Evolutionary conservation across 2,888 invertebrate species (phyloP).

Genomic region (Adineta ricciae): DNA sequence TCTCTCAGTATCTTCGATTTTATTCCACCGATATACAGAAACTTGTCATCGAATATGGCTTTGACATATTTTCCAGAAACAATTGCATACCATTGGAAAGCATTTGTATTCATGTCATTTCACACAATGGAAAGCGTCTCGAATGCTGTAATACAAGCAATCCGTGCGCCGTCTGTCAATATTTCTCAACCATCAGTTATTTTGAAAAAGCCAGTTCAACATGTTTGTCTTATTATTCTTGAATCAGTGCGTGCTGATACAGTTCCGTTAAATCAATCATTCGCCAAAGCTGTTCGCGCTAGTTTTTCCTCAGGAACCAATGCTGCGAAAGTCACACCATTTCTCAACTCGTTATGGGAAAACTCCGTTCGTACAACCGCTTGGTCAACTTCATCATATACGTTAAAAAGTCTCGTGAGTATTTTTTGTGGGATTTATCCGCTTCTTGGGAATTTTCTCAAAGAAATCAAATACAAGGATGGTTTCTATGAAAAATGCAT

Average conservation of each 20-base stretch:
- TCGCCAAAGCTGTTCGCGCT: background rate
- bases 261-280: background rate
- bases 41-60: too few species aligned
- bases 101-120: background rate
- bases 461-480: background rate
- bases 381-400: background rate
- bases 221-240: background rate
- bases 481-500: background rate
- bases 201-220: background rate
- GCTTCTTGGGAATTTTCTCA: background rate
- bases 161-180: background rate
- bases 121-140: background rate
- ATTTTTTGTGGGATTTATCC: background rate
- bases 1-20: too few species aligned
- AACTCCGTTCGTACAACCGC: background rate
- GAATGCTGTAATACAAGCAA: background rate
- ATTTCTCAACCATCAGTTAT: background rate
- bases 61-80: background rate
- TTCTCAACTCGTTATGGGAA: background rate
- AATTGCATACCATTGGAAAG: background rate
- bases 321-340: background rate
- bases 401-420: background rate
- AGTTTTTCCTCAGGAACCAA: background rate
- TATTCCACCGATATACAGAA: too few species aligned
- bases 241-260: background rate